These are phyloP conservation scores for Cephus runcator DNA, from an alignment of 2,888 invertebrate genomes.

Conservation along the genomic window DNA sequence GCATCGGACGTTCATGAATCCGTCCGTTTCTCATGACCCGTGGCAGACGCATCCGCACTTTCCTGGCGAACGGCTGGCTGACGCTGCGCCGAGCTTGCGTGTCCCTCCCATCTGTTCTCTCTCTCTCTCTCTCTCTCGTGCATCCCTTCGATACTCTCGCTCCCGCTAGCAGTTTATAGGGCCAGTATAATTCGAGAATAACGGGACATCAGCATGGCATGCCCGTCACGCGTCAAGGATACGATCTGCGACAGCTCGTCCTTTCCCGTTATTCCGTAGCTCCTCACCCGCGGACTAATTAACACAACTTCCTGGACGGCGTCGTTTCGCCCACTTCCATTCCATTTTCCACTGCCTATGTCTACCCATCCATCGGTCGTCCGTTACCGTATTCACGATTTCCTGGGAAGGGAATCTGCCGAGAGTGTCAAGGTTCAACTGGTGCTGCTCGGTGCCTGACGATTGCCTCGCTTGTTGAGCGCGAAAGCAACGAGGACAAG, in stretches of 20 bases:
- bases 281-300: no score
- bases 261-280: no score
- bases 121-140: no score
- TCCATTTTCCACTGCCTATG: constrained; percentile 10
- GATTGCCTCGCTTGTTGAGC: no score
- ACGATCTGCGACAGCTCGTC: constrained; percentile 35
- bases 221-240: constrained; percentile 35
- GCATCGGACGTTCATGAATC: constrained; percentile 22
- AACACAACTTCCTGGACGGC: background rate
- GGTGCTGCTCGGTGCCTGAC: no score
- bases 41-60: constrained; percentile 18
- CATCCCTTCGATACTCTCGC: no score
- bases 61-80: no score
- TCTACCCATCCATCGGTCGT: background rate
- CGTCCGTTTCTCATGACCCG: constrained; percentile 33
- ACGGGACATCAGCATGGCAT: constrained; percentile 34
- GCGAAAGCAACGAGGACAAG: no score
- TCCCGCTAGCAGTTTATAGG: constrained; percentile 32
- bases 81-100: no score
- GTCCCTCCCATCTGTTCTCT: no score
- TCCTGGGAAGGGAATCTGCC: no score
- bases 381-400: background rate
- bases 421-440: no score
- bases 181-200: constrained; percentile 52
- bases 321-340: constrained; percentile 24